Evolutionary conservation across 2,888 invertebrate genomes (phyloP).

Genomic region (Malacosoma neustria): DNA sequence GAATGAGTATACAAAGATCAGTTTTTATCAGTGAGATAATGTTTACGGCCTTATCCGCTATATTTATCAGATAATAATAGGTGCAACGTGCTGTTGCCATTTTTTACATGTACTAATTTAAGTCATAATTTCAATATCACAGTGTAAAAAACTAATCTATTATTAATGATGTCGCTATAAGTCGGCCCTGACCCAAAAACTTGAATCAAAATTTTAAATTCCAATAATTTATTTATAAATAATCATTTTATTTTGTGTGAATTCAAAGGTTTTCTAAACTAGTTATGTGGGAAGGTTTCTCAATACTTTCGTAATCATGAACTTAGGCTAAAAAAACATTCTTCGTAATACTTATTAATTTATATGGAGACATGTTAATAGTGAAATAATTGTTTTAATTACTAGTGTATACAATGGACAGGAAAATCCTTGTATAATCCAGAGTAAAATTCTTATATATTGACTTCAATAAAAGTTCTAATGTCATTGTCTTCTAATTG

Average conservation of each 20-base stretch:
- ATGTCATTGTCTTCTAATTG: background rate
- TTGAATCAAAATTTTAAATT: slow-evolving; percentile 25
- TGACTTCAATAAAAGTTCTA: slow-evolving; percentile 1
- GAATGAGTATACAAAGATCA: slow-evolving; percentile 42
- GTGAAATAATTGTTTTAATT: slow-evolving; percentile 19
- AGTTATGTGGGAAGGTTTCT: background rate
- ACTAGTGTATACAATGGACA: slow-evolving; percentile 23
- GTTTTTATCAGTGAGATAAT: slow-evolving; percentile 53
- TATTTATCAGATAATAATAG: slow-evolving; percentile 47
- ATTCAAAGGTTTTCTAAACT: background rate
- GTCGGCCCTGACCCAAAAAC: slow-evolving; percentile 33
- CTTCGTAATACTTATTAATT: slow-evolving; percentile 1
- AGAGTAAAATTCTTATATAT: slow-evolving; percentile 6
- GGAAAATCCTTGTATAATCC: slow-evolving; percentile 23
- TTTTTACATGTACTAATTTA: slow-evolving; percentile 4
- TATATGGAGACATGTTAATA: slow-evolving; percentile 6
- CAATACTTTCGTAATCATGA: background rate
- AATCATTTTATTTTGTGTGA: background rate
- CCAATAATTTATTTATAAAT: slow-evolving; percentile 15
- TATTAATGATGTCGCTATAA: slow-evolving; percentile 25
- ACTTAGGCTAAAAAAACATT: background rate
- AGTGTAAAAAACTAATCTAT: background rate
- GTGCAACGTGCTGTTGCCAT: slow-evolving; percentile 16
- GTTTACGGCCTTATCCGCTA: slow-evolving; percentile 43
- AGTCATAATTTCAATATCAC: no score